Evolutionary conservation across 2,113 vertebrate species (phyloP), one percentile per base, ranked within the genome.

Genomic region (Bettongia penicillata): DNA sequence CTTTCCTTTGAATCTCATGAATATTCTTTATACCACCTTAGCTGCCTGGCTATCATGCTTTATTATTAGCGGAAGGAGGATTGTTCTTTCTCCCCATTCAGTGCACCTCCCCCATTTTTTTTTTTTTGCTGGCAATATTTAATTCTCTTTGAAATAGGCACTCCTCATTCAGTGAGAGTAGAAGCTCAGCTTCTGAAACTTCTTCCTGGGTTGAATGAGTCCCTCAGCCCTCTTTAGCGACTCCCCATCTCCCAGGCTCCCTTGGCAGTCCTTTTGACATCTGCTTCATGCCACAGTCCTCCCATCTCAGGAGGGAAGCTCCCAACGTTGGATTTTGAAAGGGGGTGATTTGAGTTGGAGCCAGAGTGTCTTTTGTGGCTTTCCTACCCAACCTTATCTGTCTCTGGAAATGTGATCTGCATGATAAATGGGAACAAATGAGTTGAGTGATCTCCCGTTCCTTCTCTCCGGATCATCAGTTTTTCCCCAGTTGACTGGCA

Each of bases 371-470:
- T 96, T 98, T 90, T 96, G 93, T 57, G 93, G 61, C 96, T 97
- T 96, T 96, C 90, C 89, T 23, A 91, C 96, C 97, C 91, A 95
- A 93, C 37, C 94, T 97, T 94, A 92, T 92, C 95, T 95, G 94
- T 93, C 93, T 97, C 97, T 95, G 68, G 92, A 95, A 97, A 96
- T 90, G 43, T 31, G 93, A 97, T 92, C 37, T 96, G 93, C 91
- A 57, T 89, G 94, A 68, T 93, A 96, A 95, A 97, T 95, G 96
- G 91, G 97, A 96, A 96, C 97, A 97, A 97, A 92, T 93, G 95
- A 97, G 31, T 96, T 97, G 53, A 90, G 50, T 57, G 93, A 93
- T 96, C n/a, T 92, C 11, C 0, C 89, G 53, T 98, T 97, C 93
- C 91, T 91, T 24, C 1, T 95, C 94, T 98, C 94, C 93, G 91